Conservation (phyloP, 2,888 invertebrate species). For the Oscheius sp. region DNA sequence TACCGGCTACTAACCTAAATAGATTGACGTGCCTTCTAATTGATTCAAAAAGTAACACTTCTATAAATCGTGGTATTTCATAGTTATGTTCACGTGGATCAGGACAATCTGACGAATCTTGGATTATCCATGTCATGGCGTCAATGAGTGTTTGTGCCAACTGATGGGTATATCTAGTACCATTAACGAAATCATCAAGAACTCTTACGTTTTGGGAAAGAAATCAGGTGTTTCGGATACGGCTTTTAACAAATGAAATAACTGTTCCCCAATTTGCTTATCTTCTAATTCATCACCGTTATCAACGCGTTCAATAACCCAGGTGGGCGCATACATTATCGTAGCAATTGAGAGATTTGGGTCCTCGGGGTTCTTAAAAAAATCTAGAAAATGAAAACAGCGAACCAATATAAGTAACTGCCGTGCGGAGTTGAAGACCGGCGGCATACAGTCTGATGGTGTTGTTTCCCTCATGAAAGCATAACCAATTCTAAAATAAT, state of each 20-base stretch:
- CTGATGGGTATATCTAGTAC: neutral
- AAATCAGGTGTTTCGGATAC: neutral
- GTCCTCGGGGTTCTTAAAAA: neutral
- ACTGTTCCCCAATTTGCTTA: conserved; percentile 12
- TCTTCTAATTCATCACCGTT: conserved; percentile 15
- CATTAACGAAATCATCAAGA: neutral
- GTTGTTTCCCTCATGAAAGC: neutral
- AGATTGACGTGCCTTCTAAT: conserved; percentile 3
- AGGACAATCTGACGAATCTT: conserved; percentile 7
- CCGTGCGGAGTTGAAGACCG: neutral
- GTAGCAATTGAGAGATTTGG: neutral
- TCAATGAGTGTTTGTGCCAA: neutral
- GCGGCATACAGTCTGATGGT: conserved; percentile 6
- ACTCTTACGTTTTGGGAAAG: neutral
- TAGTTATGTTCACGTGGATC: conserved; percentile 10
- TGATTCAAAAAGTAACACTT: conserved; percentile 1
- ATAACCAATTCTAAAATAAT: neutral
- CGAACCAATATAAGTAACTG: neutral
- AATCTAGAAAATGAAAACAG: neutral
- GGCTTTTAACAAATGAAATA: conserved; percentile 5
- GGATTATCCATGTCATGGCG: neutral
- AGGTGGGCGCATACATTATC: neutral
- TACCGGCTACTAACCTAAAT: neutral
- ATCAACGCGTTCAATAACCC: neutral
- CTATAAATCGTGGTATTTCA: neutral